Base-by-base conservation (phyloP, 2,797 vertebrate species). In the Naso thynnoides region DNA sequence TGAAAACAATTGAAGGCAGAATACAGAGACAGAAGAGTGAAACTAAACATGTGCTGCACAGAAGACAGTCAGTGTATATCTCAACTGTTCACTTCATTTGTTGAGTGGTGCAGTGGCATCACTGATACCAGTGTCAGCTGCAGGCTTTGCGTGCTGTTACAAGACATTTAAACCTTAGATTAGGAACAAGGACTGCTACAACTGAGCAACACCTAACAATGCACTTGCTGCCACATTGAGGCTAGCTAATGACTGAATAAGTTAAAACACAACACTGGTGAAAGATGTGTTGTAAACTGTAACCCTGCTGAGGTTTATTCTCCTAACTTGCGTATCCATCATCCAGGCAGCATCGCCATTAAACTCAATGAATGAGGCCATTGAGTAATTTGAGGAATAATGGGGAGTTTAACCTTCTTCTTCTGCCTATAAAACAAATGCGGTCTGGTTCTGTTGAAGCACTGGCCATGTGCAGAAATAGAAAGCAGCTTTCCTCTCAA, bases 401-500 rank as follows among this genome's bases (percentile, higher is more conserved):
- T 55, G 8, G 24, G 14, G 10, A 36, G 21, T 56, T 78, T 42
- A 24, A 38, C 15, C 23, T 66, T 68, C 21, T 62, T 7, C 48
- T 70, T 47, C 42, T 61, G 53, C 19, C 39, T 73, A 47, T 33
- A 10, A 81, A 77, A 65, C 53, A 42, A 44, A 21, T 57, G 48
- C n/a, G 19, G 16, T 64, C 33, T n/a, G 18, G 27, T 45, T 83
- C 60, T 62, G 21, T 69, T 15, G 44, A 38, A 9, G 49, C 6
- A 24, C 13, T 47, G 24, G 38, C 45, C 47, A 39, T 53, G 60
- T 68, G 70, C 50, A 71, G 75, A 71, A 79, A 79, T 29, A 73
- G 70, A 77, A 73, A 70, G 53, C 59, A 36, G 38, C 44, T 36
- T 38, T 70, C 48, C 29, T 70, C 70, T 77, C 31, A 73, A 52